Base-by-base conservation (phyloP, 2,888 invertebrate genomes). In the Thera obeliscata region DNA sequence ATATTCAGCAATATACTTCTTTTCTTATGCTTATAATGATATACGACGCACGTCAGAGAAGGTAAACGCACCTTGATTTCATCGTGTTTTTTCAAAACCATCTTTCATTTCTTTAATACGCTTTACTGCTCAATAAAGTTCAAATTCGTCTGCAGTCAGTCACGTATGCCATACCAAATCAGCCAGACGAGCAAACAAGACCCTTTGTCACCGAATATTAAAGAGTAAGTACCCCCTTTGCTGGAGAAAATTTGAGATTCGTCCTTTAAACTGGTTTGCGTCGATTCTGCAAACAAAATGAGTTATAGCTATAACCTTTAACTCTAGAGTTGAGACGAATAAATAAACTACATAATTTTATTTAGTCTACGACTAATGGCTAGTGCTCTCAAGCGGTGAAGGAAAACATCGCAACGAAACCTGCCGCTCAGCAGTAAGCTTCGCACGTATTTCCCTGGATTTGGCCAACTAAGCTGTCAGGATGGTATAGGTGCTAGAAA, bases 241-340 rank as follows among this genome's bases (percentile, higher is more conserved):
- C 62, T 61, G 38, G 56, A 48, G 52, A 60, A 56, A 60, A 50
- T 46, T 67, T 48, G 46, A 33, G 52, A 56, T 48, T 57, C 52
- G 62, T 54, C 50, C 58, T 55, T 12, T 69, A 66, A 69, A 60
- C 38, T 65, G 65, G 56, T 62, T 63, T 62, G 54, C 43, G 56
- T 52, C 52, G 64, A 64, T 56, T 58, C 55, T 43, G 55, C 54
- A 54, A 62, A 59, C 12, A 59, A 59, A 59, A 59, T 69, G 60
- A 59, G 62, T 62, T 65, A 69, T 65, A 59, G 69, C 65, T 33
- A 52, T 12, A 38, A 59, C 59, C 59, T 62, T 65, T 61, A 50
- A 7, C 7, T 8, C 50, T 56, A 67, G 67, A 49, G 64, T 8
- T 56, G 9, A 52, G 52, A 33, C 9, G 5, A 52, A 52, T 33